Base-by-base conservation (phyloP, 2,797 vertebrate genomes). In the Gymnoscopelus braueri region DNA sequence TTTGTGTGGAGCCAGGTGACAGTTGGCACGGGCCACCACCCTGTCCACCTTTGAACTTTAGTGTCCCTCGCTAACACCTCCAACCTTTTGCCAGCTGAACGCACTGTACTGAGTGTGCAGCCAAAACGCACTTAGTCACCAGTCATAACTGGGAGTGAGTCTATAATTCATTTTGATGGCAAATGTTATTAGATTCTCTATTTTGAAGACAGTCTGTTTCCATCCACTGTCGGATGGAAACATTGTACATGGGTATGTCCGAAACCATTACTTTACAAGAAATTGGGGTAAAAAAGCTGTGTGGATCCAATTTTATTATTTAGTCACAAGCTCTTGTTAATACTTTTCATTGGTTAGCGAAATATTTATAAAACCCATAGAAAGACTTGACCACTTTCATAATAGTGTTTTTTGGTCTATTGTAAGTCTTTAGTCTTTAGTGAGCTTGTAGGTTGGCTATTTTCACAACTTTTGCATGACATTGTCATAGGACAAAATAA, bases 1-100 rank as follows among this genome's bases (percentile, higher is more conserved):
- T 52, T 10, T 15, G 48, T 32, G 3, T 24, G 56, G 6, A 32
- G 56, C 48, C 52, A 19, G 60, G 62, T 57, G 75, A 74, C 78
- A 77, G 82, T 69, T 81, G 78, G 69, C 35, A 47, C 26, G 39
- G 63, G 77, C 73, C 50, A 75, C 63, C 66, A 74, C 63, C 48
- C 60, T 32, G 59, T 63, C 78, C 60, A 77, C 73, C 68, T 83
- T 54, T 75, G 63, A 71, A 67, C 72, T 60, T 63, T 5, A 60
- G 62, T 50, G 71, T 84, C 29, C 4, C 69, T 35, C 7, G 67
- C 2, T 0, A 57, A 49, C 70, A 76, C 67, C 72, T 78, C 19
- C 8, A 5, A 54, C 79, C 72, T 62, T 56, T n/a, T 3, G 59
- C 72, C 79, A 72, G 73, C 69, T 74, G 74, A 63, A 73, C 62